Conservation (phyloP, 2,888 invertebrate genomes). For the Caenorhabditis sp. region DNA sequence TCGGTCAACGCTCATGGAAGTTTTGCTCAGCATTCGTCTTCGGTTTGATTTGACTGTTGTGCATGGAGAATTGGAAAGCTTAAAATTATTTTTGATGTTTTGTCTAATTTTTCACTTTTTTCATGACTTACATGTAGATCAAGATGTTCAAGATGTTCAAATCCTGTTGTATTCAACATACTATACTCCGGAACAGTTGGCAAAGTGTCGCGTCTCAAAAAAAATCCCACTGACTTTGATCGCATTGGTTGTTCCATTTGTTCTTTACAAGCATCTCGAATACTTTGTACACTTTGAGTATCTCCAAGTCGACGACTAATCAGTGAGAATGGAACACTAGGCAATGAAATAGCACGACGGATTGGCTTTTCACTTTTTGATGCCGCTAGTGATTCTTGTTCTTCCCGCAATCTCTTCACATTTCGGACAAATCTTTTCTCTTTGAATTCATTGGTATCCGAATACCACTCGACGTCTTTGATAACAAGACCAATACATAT, state of each 20-base stretch:
- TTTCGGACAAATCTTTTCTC: constrained; percentile 24
- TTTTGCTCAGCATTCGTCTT: constrained; percentile 25
- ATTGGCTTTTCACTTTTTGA: neutral
- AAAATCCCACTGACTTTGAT: constrained; percentile 44
- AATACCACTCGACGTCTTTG: constrained; percentile 86
- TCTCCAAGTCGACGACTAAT: neutral
- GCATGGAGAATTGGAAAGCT: constrained; percentile 43
- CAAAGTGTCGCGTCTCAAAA: constrained; percentile 9
- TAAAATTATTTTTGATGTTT: too few species aligned
- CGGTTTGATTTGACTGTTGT: constrained; percentile 31
- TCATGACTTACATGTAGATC: constrained; percentile 47
- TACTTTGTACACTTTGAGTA: constrained; percentile 21
- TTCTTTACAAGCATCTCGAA: constrained; percentile 21
- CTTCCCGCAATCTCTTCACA: constrained; percentile 1
- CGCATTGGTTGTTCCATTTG: constrained; percentile 31
- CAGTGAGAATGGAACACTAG: neutral
- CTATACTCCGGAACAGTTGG: constrained; percentile 40
- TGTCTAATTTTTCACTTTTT: too few species aligned
- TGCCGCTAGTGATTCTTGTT: neutral
- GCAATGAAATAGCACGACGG: constrained; percentile 6
- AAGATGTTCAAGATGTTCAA: constrained; percentile 45
- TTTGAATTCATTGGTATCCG: constrained; percentile 69
- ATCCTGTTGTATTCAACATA: constrained; percentile 32
- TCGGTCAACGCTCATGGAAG: constrained; percentile 40
- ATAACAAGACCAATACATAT: constrained; percentile 78